Percentiles rank a stretch among this genome's conserved stretches.
Conservation (phyloP, 2,113 vertebrate genomes). For the Neotragus pygmaeus region DNA sequence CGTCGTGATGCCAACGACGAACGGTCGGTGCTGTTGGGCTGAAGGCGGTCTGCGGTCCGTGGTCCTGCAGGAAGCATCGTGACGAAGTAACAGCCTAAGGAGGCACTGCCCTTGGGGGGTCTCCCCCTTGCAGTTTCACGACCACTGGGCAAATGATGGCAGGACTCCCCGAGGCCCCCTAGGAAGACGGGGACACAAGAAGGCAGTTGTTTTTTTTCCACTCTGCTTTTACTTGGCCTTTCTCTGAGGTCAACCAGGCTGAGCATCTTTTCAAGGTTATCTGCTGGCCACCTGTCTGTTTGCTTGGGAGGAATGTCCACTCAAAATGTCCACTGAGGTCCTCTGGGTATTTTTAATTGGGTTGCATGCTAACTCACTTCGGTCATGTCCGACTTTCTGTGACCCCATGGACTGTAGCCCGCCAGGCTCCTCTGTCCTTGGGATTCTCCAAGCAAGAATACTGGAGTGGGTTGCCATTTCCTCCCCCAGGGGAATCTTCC, state of each 20-base stretch:
- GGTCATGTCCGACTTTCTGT: neutral
- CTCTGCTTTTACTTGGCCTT: neutral
- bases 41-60: neutral
- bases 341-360: neutral
- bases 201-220: neutral
- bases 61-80: neutral
- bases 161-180: neutral
- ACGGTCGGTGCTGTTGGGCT: accelerated
- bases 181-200: neutral
- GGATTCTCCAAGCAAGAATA: neutral
- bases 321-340: neutral
- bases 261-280: neutral
- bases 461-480: too few relatives aligned
- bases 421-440: neutral
- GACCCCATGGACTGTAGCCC: neutral
- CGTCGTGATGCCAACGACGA: accelerated
- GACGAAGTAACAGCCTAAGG: accelerated
- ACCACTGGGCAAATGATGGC: accelerated
- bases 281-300: neutral
- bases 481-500: too few relatives aligned
- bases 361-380: neutral
- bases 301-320: neutral
- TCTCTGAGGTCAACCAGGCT: neutral
- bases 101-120: accelerated
- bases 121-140: neutral